A percentile compares a stretch with the other conserved stretches of the same genome.
These are phyloP conservation scores for Ovis aries DNA, from an alignment of 2,113 vertebrate genomes.

Conservation along the genomic window DNA sequence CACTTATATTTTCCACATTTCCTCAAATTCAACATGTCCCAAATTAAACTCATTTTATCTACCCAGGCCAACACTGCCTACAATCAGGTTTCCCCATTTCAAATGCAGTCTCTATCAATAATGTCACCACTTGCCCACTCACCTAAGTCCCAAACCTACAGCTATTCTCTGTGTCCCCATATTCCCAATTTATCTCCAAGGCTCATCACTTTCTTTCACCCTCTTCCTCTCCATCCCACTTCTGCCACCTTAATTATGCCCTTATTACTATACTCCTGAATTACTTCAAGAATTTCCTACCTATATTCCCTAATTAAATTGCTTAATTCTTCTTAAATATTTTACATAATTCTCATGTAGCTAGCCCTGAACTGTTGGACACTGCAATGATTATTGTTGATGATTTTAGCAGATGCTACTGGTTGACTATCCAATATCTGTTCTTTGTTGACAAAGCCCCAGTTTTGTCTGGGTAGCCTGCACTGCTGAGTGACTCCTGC, in stretches of 20 bases:
- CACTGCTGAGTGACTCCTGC: not conserved
- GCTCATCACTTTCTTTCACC: not conserved
- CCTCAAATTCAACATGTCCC: not conserved
- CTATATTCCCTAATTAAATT: not conserved
- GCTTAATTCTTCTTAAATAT: not conserved
- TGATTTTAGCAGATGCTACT: not conserved
- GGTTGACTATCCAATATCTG: not conserved
- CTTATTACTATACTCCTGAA: not conserved
- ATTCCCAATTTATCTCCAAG: not conserved
- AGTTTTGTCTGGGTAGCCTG: not conserved
- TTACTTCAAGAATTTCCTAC: not conserved
- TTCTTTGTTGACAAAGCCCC: not conserved
- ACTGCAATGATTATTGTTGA: not conserved
- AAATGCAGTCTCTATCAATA: not conserved
- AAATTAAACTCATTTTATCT: not conserved
- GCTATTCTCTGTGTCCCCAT: not conserved
- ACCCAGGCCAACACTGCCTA: not conserved
- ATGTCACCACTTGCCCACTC: not conserved
- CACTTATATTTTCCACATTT: not conserved
- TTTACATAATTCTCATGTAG: not conserved
- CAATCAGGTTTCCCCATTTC: not conserved
- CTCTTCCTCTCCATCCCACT: not conserved
- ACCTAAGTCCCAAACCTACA: not conserved
- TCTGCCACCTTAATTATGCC: not conserved
- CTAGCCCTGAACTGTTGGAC: not conserved